Evolutionary conservation across 1,140 invertebrate species (phyloP), one percentile per base, ranked within the genome.

Genomic region (Parapsyche elsis): DNA sequence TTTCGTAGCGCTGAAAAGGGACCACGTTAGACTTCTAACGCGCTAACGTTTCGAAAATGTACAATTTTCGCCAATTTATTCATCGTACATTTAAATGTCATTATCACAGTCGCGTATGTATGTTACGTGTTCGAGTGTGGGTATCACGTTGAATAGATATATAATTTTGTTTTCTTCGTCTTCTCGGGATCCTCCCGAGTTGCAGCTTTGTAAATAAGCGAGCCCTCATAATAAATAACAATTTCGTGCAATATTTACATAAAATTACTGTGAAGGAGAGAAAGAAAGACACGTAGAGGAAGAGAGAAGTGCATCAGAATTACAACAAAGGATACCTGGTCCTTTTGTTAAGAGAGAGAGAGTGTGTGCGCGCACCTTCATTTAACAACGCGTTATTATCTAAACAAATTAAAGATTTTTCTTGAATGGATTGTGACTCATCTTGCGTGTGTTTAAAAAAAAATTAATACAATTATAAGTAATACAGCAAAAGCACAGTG

Each of bases 161-260:
- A 12, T 53, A 12, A 53, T 53, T 53, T 53, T 46, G 5, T 46
- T 53, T 53, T 16, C 49, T 53, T 16, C 12, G 1, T 16, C 4
- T 4, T 53, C 10, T 53, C 2, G 49, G 12, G 49, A 16, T 16
- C 2, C 49, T 75, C 44, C 53, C 2, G 0, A 45, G 24, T 24
- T 49, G 46, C 73, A 75, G 44, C 73, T 75, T 49, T 57, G 73
- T 75, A 75, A 75, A 75, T 49, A 73, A n/a, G 71, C 24, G 14
- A 16, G 24, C 24, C 5, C n/a, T 5, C 49, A 53, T 53, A 53
- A 24, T 73, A 73, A 73, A 73, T 73, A 73, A 73, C 73, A 75
- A 75, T 75, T 75, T 75, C 73, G 73, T 75, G 49, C 73, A 75
- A 75, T 75, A 75, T 75, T 75, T 75, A 75, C 73, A 75, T 75